Conservation (phyloP, 2,113 vertebrate genomes). For the Centropus unirufus region DNA sequence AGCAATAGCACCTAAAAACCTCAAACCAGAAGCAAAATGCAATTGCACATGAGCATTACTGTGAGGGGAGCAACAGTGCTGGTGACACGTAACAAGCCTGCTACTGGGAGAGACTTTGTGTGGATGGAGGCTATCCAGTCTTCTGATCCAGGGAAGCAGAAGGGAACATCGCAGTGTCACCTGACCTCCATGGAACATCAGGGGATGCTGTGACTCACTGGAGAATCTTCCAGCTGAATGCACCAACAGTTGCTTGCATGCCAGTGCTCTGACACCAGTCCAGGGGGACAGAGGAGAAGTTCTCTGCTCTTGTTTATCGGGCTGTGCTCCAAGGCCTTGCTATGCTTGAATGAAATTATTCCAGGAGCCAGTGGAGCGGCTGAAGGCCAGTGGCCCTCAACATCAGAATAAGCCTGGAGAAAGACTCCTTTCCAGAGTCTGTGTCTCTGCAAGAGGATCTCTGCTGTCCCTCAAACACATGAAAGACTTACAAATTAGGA, state of each 20-base stretch:
- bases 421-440: not conserved
- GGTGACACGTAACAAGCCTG: not conserved
- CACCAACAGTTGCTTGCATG: not conserved
- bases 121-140: not conserved
- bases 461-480: not conserved
- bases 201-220: not conserved
- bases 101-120: not conserved
- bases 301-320: not conserved
- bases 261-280: not conserved
- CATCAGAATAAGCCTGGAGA: not conserved
- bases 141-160: not conserved
- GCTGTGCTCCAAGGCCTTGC: constrained; percentile 13
- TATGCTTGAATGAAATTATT: not conserved
- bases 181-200: not conserved
- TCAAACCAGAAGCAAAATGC: not conserved
- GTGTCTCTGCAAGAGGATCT: not conserved
- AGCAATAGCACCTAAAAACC: not conserved
- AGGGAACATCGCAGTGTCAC: not conserved
- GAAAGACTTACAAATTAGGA: rapidly evolving
- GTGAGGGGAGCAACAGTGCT: not conserved
- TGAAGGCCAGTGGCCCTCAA: not conserved
- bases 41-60: not conserved
- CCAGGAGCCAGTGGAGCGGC: not conserved
- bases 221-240: constrained; percentile 43
- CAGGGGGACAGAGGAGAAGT: not conserved